Conservation (phyloP, 2,888 invertebrate species). For the Chrysomela aeneicollis region DNA sequence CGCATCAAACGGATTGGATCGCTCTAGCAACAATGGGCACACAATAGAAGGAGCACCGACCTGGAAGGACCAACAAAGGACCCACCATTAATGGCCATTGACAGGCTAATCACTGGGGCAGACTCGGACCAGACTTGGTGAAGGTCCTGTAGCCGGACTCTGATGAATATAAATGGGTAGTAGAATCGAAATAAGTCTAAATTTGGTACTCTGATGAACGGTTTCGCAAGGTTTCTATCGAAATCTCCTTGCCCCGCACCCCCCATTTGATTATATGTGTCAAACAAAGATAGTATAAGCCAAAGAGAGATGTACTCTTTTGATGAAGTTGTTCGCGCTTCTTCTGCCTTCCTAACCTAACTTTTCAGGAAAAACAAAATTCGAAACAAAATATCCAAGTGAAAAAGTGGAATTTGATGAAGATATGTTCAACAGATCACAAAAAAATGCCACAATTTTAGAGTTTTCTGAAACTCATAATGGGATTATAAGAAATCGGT, state of each 20-base stretch:
- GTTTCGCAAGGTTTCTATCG: conserved; percentile 12
- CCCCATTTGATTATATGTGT: no score
- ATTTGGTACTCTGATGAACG: conserved; percentile 17
- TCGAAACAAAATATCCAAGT: no score
- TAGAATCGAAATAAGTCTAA: conserved; percentile 13
- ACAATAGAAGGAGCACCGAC: conserved; percentile 48
- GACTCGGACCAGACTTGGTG: conserved; percentile 25
- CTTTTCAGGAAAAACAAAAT: no score
- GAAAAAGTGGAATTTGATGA: no score
- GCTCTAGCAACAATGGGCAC: conserved; percentile 36
- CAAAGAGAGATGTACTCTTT: conserved; percentile 10
- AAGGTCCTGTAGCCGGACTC: conserved; percentile 1
- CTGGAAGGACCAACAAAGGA: conserved; percentile 50
- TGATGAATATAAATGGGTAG: conserved; percentile 10
- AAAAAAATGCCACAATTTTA: no score
- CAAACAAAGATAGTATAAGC: conserved; percentile 5
- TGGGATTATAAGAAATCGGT: no score
- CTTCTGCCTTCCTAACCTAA: no score
- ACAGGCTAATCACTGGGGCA: conserved; percentile 52
- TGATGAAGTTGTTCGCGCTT: no score
- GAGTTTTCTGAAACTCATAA: no score
- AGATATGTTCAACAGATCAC: no score
- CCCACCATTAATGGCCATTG: conserved; percentile 52
- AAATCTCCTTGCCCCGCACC: conserved; percentile 8
- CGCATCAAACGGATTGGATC: conserved; percentile 46